Percentiles rank a stretch among this genome's conserved stretches.
Conservation (phyloP, 2,888 invertebrate genomes). For the Himalopsyche anomala region DNA sequence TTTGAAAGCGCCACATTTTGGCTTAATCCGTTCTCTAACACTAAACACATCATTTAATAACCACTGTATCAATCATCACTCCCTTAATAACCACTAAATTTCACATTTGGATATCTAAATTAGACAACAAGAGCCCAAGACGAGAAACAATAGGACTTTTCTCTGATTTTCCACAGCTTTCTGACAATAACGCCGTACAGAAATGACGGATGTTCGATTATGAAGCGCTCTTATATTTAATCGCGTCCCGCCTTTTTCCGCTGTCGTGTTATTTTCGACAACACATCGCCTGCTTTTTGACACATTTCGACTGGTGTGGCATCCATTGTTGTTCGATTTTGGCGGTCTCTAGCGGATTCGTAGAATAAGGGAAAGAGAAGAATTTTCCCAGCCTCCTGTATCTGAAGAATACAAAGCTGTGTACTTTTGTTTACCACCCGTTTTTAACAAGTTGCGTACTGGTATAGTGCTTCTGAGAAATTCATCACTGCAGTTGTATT, state of each 20-base stretch:
- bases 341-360: constrained; percentile 46
- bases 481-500: too few relatives aligned
- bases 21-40: constrained; percentile 40
- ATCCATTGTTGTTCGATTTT: constrained; percentile 47
- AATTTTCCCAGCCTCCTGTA: constrained; percentile 39
- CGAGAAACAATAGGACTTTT: constrained; percentile 5
- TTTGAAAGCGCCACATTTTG: constrained; percentile 42
- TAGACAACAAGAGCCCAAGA: neutral
- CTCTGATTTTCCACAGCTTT: neutral
- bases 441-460: neutral
- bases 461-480: neutral
- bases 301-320: constrained; percentile 39
- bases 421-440: constrained; percentile 40
- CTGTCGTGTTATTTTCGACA: constrained; percentile 40
- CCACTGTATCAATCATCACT: constrained; percentile 36
- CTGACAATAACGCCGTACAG: constrained; percentile 16
- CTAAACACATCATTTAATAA: constrained; percentile 38
- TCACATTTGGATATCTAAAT: constrained; percentile 26
- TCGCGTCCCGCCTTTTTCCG: constrained; percentile 46
- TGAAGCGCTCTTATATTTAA: constrained; percentile 30
- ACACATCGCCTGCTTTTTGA: constrained; percentile 45
- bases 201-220: constrained; percentile 39
- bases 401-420: constrained; percentile 37
- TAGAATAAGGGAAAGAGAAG: constrained; percentile 35
- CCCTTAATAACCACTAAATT: constrained; percentile 28